Percentiles rank a stretch among this genome's conserved stretches.
phyloP scores from a whole-genome alignment of 2,113 vertebrate species.

The Lasiurus cinereus region DNA sequence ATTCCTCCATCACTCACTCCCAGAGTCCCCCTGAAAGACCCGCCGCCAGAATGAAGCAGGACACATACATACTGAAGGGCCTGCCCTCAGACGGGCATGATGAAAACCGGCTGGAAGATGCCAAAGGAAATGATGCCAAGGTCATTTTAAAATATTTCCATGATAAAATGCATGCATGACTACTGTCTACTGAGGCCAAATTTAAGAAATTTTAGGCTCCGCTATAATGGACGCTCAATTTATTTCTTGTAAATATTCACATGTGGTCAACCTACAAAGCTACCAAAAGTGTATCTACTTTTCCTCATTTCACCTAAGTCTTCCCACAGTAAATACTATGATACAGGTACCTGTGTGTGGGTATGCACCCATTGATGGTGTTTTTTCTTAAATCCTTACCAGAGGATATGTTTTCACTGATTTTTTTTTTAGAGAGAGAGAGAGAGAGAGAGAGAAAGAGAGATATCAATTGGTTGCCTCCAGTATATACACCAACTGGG shows the following conservation, averaged over 20 bases:
- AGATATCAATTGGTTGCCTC: background rate
- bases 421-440: background rate
- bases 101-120: slow-evolving; percentile 25
- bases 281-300: background rate
- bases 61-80: background rate
- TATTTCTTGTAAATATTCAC: slow-evolving; percentile 13
- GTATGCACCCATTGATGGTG: background rate
- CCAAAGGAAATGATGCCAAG: slow-evolving; percentile 1
- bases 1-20: background rate
- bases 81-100: background rate
- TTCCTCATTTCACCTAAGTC: background rate
- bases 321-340: background rate
- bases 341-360: background rate
- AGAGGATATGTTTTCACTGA: background rate
- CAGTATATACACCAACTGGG: background rate
- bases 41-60: background rate
- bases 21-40: slow-evolving; percentile 20
- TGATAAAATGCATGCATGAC: background rate
- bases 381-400: background rate
- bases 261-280: background rate
- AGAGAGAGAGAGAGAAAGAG: background rate
- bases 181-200: background rate
- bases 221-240: slow-evolving; percentile 8
- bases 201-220: slow-evolving; percentile 6
- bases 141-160: background rate